Conservation (phyloP, 2,797 vertebrate genomes). For the Catharus ustulatus region DNA sequence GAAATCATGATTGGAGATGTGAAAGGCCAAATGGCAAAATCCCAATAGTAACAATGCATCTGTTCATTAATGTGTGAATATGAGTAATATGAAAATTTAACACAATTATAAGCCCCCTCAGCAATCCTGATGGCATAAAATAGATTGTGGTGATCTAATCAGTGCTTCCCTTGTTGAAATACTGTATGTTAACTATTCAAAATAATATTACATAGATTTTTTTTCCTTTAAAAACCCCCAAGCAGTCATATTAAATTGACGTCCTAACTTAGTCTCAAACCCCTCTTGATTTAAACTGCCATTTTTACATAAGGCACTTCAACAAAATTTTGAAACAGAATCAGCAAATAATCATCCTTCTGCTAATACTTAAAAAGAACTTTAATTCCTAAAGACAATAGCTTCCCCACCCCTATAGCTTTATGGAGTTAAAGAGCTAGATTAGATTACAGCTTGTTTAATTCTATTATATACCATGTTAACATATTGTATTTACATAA, state of each 20-base stretch:
- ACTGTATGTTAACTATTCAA: slow-evolving; percentile 44
- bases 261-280: slow-evolving; percentile 48
- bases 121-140: slow-evolving; percentile 46
- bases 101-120: slow-evolving; percentile 55
- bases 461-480: slow-evolving; percentile 35
- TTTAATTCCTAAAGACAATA: slow-evolving; percentile 51
- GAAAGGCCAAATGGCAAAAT: slow-evolving; percentile 68
- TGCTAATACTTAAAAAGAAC: slow-evolving; percentile 9
- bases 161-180: slow-evolving; percentile 57
- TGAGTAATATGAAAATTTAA: slow-evolving; percentile 68
- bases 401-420: background rate
- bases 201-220: slow-evolving; percentile 16
- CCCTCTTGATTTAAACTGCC: background rate
- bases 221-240: background rate
- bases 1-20: slow-evolving; percentile 40
- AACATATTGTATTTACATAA: slow-evolving; percentile 57
- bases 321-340: background rate
- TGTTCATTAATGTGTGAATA: slow-evolving; percentile 64
- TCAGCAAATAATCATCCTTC: background rate
- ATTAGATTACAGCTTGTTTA: slow-evolving; percentile 48
- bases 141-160: slow-evolving; percentile 51
- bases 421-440: background rate
- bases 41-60: slow-evolving; percentile 67
- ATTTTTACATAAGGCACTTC: background rate
- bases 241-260: slow-evolving; percentile 22